These are phyloP conservation scores for Delphinapterus leucas DNA, from an alignment of 2,113 vertebrate genomes.

Conservation along the genomic window DNA sequence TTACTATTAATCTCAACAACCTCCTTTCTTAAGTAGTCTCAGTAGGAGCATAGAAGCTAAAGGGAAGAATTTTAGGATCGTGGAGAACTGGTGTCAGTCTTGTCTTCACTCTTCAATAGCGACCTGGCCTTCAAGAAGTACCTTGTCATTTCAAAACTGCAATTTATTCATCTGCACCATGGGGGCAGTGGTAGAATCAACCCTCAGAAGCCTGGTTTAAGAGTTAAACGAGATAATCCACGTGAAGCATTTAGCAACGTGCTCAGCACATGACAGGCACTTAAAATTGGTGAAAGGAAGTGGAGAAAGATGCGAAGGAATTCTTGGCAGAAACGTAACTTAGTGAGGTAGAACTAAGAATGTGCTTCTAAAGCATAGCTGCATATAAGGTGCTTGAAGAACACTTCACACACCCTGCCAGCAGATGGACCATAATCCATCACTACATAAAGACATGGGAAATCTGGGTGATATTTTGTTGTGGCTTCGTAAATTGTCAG, in stretches of 20 bases:
- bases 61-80: neutral
- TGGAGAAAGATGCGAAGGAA: neutral
- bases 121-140: neutral
- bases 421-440: neutral
- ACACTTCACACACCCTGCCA: neutral
- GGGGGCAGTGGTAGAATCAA: neutral
- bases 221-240: neutral
- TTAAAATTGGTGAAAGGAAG: neutral
- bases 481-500: neutral
- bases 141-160: neutral
- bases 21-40: neutral
- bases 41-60: neutral
- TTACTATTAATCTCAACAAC: neutral
- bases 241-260: neutral
- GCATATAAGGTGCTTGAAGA: neutral
- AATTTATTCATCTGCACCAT: neutral
- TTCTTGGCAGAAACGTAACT: neutral
- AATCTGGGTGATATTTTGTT: neutral
- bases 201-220: too few species aligned
- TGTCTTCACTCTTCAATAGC: neutral
- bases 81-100: neutral
- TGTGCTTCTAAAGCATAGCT: neutral
- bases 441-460: neutral
- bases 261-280: accelerated
- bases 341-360: neutral